These are phyloP conservation scores for Danio albolineatus DNA, from an alignment of 2,797 vertebrate species.

Conservation along the genomic window DNA sequence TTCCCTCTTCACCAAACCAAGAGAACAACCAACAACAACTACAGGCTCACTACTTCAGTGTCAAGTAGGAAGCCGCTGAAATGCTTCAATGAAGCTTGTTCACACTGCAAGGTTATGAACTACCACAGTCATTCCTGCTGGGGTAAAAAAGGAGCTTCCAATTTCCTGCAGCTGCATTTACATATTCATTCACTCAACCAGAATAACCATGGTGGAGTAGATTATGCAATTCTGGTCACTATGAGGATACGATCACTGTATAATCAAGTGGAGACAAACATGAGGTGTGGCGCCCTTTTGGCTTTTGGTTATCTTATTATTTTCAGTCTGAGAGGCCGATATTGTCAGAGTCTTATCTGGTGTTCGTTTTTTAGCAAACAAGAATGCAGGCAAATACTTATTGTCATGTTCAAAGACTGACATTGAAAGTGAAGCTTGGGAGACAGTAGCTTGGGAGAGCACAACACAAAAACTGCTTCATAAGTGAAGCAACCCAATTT, in stretches of 20 bases:
- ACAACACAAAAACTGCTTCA: neutral
- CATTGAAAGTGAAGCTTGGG: neutral
- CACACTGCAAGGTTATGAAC: neutral
- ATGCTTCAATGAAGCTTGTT: neutral
- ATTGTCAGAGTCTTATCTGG: neutral
- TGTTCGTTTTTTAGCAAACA: constrained; percentile 1
- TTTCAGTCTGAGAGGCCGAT: constrained; percentile 28
- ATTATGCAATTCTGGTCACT: constrained; percentile 47
- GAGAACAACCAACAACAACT: neutral
- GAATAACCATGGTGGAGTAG: constrained; percentile 1
- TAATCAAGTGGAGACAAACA: constrained; percentile 56
- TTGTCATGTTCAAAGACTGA: neutral
- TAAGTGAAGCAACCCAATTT: neutral
- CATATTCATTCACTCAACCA: constrained; percentile 17
- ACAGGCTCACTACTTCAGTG: neutral
- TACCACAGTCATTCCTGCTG: constrained; percentile 11
- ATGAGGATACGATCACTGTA: constrained; percentile 48
- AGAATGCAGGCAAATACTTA: constrained; percentile 8
- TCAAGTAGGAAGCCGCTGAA: constrained; percentile 8
- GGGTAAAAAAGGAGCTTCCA: constrained; percentile 15
- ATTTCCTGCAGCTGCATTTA: constrained; percentile 38
- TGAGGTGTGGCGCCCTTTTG: constrained; percentile 50
- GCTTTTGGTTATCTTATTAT: constrained; percentile 38
- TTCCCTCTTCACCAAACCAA: constrained; percentile 4
- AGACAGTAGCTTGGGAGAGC: neutral